These are phyloP conservation scores for Protobothrops mucrosquamatus DNA, from an alignment of 2,113 vertebrate species.

Conservation along the genomic window DNA sequence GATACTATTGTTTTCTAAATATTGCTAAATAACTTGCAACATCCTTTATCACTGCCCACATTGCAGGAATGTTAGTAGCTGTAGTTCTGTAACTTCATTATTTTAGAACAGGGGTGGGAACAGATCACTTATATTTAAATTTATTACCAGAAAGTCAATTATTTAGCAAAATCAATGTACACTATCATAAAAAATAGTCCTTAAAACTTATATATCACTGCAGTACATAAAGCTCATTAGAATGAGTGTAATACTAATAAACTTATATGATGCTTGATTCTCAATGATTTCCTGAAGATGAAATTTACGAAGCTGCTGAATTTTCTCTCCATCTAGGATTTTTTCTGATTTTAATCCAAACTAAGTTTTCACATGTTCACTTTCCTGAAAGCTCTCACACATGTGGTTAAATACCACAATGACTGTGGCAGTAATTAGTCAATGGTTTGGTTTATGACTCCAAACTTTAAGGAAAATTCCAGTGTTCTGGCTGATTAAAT, in stretches of 20 bases:
- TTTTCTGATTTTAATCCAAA: background rate
- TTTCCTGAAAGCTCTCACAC: background rate
- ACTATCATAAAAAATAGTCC: background rate
- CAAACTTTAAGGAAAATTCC: background rate
- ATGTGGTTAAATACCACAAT: background rate
- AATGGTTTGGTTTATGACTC: background rate
- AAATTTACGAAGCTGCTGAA: background rate
- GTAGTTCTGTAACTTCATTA: background rate
- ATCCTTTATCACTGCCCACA: background rate
- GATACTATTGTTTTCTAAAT: background rate
- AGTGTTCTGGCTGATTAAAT: background rate
- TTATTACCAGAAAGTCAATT: background rate
- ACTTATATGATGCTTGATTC: background rate
- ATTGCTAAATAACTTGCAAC: background rate
- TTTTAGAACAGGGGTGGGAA: background rate
- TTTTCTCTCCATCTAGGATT: background rate
- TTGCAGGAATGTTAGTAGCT: background rate
- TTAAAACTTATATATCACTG: background rate
- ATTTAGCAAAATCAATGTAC: background rate
- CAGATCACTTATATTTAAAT: background rate
- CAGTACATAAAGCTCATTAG: background rate
- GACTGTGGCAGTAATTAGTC: background rate
- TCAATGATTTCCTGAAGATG: background rate
- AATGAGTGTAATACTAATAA: background rate
- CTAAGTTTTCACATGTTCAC: background rate